These are phyloP conservation scores for Sebastes dallii DNA, from an alignment of 2,797 vertebrate genomes.

Conservation along the genomic window DNA sequence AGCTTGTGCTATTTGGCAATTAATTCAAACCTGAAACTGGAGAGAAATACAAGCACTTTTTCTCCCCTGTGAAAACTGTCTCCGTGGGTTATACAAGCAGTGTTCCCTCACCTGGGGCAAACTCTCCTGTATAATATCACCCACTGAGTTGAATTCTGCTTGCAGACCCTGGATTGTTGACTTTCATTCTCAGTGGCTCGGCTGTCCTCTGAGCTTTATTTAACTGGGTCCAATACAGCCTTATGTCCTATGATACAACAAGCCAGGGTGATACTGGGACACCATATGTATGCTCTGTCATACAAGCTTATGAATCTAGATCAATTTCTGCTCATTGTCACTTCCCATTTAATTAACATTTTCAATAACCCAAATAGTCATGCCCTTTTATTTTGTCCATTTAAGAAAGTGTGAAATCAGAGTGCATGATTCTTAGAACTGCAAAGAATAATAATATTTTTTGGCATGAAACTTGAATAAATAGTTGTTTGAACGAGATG, in stretches of 20 bases:
- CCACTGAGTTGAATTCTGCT: background rate
- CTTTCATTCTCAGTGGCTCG: background rate
- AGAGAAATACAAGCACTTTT: constrained; percentile 8
- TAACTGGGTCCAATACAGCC: background rate
- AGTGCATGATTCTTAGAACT: background rate
- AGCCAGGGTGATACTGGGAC: background rate
- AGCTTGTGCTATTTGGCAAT: constrained; percentile 1
- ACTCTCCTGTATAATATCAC: background rate
- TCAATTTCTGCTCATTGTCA: background rate
- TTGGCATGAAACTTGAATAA: no score
- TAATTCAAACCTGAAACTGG: background rate
- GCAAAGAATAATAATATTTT: no score
- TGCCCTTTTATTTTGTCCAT: background rate
- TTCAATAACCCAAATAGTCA: background rate
- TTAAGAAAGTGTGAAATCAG: background rate
- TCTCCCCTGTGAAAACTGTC: background rate
- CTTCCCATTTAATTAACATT: background rate
- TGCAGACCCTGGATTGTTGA: background rate
- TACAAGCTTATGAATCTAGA: background rate
- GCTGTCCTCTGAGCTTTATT: background rate
- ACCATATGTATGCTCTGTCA: background rate
- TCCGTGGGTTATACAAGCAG: constrained; percentile 12
- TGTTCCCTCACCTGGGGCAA: constrained; percentile 2
- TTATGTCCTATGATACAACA: background rate
- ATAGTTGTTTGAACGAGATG: no score